Percentiles rank a stretch among this genome's conserved stretches.
Conservation (phyloP, 64 coral and sea anemone species). For the Actinia tenebrosa region DNA sequence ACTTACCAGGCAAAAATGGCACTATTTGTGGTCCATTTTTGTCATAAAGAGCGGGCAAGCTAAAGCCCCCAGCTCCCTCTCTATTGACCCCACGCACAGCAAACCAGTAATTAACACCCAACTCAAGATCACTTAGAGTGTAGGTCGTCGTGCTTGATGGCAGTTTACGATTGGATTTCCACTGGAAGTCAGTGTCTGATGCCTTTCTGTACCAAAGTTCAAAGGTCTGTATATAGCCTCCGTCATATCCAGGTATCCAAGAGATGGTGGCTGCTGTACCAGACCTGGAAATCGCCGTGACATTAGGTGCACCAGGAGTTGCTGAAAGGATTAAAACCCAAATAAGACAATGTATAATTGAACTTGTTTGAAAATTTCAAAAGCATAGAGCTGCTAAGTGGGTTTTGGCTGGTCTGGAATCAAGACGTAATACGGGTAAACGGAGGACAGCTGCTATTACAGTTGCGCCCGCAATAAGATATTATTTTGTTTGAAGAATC, state of each 20-base stretch:
- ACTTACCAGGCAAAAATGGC: background rate
- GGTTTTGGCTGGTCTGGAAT: too few relatives aligned
- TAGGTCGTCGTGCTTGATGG: slow-evolving; percentile 59
- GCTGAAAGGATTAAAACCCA: slow-evolving; percentile 24
- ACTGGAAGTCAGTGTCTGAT: slow-evolving; percentile 59
- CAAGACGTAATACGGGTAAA: too few relatives aligned
- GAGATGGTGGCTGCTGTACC: slow-evolving; percentile 35
- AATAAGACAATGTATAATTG: background rate
- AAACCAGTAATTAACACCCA: slow-evolving; percentile 44
- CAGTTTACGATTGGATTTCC: slow-evolving; percentile 34
- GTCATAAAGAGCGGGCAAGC: background rate
- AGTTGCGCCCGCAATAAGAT: too few relatives aligned
- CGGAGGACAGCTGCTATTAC: too few relatives aligned
- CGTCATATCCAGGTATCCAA: slow-evolving; percentile 87
- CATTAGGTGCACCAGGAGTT: slow-evolving; percentile 64
- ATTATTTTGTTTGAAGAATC: too few relatives aligned
- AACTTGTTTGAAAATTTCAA: background rate
- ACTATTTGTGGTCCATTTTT: background rate
- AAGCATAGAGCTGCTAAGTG: too few relatives aligned
- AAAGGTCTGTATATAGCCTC: slow-evolving; percentile 67
- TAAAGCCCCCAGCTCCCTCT: slow-evolving; percentile 55
- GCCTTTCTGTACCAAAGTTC: slow-evolving; percentile 74
- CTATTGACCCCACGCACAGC: slow-evolving; percentile 75
- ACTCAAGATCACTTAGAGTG: slow-evolving; percentile 25
- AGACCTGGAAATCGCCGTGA: slow-evolving; percentile 40